These are phyloP conservation scores for Labrus mixtus DNA, from an alignment of 2,113 vertebrate genomes.

Conservation along the genomic window DNA sequence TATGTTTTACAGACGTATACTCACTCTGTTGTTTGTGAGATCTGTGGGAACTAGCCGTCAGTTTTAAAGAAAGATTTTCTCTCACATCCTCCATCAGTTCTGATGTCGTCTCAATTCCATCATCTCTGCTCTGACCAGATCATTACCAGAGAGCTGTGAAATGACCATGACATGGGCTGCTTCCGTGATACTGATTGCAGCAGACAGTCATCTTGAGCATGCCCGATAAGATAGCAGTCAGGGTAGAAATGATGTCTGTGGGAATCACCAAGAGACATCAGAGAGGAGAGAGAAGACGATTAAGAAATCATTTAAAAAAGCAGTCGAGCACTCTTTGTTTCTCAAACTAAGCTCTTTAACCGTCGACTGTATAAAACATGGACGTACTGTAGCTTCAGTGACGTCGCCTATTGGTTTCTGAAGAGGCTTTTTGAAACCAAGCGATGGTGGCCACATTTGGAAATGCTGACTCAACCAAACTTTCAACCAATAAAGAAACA, in stretches of 20 bases:
- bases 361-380: too few relatives aligned
- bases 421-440: too few relatives aligned
- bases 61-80: constrained; percentile 39
- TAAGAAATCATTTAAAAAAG: too few relatives aligned
- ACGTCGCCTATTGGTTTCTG: too few relatives aligned
- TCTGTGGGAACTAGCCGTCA: constrained; percentile 27
- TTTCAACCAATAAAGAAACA: too few relatives aligned
- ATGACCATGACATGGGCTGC: constrained; percentile 53
- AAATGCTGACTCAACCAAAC: too few relatives aligned
- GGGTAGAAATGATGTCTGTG: constrained; percentile 5
- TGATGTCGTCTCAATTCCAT: constrained; percentile 55
- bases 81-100: constrained; percentile 52
- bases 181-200: constrained; percentile 58
- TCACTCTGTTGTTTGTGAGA: neutral
- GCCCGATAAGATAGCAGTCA: constrained; percentile 34
- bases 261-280: neutral
- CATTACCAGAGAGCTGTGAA: constrained; percentile 67
- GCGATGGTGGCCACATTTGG: too few relatives aligned
- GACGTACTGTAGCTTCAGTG: too few relatives aligned
- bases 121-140: constrained; percentile 58
- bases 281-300: neutral
- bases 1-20: neutral
- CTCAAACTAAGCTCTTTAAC: too few relatives aligned
- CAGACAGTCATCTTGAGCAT: constrained; percentile 29
- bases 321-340: too few relatives aligned